phyloP scores from a whole-genome alignment of 2,888 invertebrate species.

The Sesamia inferens region DNA sequence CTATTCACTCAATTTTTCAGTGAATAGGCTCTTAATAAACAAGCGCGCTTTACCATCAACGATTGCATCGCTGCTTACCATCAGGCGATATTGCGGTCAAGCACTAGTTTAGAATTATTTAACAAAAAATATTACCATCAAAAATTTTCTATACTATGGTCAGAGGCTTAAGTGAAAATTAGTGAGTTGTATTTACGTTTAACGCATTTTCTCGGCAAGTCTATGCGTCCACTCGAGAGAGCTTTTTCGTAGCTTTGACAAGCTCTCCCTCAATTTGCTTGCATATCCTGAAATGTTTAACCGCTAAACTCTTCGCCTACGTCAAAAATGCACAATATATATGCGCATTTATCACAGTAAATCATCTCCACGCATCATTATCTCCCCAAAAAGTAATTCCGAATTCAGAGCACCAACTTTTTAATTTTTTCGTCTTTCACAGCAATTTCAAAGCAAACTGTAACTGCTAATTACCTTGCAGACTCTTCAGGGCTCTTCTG shows the following conservation, averaged over 20 bases:
- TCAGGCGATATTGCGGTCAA: no score
- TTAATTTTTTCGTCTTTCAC: conserved; percentile 31
- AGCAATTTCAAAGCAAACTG: conserved; percentile 63
- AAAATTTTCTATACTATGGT: no score
- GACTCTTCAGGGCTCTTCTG: conserved; percentile 32
- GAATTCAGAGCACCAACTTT: conserved; percentile 33
- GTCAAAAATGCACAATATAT: conserved; percentile 3
- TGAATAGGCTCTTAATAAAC: no score
- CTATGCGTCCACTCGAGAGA: background rate
- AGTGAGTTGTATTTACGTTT: no score
- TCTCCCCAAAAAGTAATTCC: conserved; percentile 29
- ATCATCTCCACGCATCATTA: conserved; percentile 42
- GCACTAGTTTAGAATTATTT: no score
- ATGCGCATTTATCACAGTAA: conserved; percentile 20
- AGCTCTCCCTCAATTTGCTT: background rate
- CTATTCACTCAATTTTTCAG: no score
- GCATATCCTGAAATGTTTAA: background rate
- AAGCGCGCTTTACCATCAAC: no score
- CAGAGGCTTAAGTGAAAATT: no score
- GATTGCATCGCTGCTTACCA: no score
- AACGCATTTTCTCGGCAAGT: background rate
- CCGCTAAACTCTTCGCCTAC: background rate
- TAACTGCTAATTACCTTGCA: conserved; percentile 54
- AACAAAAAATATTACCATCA: no score
- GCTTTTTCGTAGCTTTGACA: background rate